Evolutionary conservation across 2,888 invertebrate species (phyloP).

Genomic region (Eupithecia inturbata): DNA sequence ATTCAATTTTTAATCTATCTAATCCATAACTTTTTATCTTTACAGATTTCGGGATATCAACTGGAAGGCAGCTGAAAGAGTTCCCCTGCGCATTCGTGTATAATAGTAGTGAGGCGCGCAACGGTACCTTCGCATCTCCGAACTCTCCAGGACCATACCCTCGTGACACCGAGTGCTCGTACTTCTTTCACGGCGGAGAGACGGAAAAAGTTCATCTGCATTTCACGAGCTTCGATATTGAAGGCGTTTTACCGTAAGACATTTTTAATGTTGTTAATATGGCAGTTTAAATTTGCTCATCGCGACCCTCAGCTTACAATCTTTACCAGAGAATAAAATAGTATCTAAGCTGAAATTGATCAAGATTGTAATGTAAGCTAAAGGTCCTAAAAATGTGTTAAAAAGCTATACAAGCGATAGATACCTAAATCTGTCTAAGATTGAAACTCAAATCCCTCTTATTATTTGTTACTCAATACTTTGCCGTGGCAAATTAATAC

Average conservation of each 20-base stretch:
- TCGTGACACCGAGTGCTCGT: slow-evolving; percentile 94
- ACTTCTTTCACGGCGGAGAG: slow-evolving; percentile 92
- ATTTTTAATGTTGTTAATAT: neutral
- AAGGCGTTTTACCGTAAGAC: slow-evolving; percentile 96
- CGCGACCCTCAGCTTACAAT: neutral
- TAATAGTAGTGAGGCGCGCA: slow-evolving; percentile 91
- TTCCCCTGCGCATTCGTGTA: slow-evolving; percentile 94
- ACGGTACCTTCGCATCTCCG: slow-evolving; percentile 93
- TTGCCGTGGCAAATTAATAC: neutral
- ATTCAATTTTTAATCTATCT: neutral
- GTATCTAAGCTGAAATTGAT: neutral
- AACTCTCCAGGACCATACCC: slow-evolving; percentile 96
- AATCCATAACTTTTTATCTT: slow-evolving; percentile 5
- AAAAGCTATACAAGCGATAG: neutral
- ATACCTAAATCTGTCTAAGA: neutral
- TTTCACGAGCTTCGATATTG: slow-evolving; percentile 96
- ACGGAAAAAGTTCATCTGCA: slow-evolving; percentile 92
- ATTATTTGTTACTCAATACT: neutral
- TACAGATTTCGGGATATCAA: slow-evolving; percentile 94
- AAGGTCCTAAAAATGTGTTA: neutral
- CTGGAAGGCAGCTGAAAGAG: slow-evolving; percentile 90
- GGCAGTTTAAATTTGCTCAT: neutral
- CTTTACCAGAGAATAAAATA: neutral
- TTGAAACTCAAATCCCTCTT: neutral
- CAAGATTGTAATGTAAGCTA: neutral